A percentile compares a stretch with the other conserved stretches of the same genome.
phyloP scores from a whole-genome alignment of 2,113 vertebrate genomes.

The Saguinus midas region DNA sequence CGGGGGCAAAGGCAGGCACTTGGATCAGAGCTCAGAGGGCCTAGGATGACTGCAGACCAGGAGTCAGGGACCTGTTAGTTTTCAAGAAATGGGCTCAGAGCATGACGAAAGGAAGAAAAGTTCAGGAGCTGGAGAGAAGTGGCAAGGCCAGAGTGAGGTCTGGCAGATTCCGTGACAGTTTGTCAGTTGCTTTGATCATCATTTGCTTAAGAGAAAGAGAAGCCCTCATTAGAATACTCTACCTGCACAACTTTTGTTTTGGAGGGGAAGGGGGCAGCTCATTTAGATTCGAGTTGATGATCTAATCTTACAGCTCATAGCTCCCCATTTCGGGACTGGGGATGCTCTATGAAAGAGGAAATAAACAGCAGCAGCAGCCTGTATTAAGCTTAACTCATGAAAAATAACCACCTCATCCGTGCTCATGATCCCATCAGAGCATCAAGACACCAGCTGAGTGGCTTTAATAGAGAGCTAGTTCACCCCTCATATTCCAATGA shows the following conservation, averaged over 20 bases:
- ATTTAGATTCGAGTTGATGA: background rate
- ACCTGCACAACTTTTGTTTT: background rate
- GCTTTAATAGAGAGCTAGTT: background rate
- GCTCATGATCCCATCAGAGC: background rate
- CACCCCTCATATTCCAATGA: background rate
- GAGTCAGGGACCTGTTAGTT: background rate
- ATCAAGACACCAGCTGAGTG: background rate
- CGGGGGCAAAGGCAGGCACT: constrained; percentile 1
- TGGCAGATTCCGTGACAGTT: constrained; percentile 75
- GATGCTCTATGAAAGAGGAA: background rate
- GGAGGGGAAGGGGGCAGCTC: background rate
- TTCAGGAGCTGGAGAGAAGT: background rate
- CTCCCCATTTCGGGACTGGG: background rate
- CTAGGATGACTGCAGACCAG: background rate
- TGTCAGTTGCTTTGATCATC: constrained; percentile 71
- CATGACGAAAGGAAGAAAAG: background rate
- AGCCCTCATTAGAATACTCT: background rate
- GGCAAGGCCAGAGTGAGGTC: constrained; percentile 19
- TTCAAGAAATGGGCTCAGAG: background rate
- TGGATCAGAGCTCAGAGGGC: background rate
- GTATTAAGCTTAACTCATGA: background rate
- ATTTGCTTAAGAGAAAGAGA: constrained; percentile 37
- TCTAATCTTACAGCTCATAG: constrained; percentile 28
- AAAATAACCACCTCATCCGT: background rate
- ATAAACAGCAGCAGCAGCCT: background rate